Evolutionary conservation across 2,888 invertebrate genomes (phyloP).

Genomic region (Ochropacha duplaris): DNA sequence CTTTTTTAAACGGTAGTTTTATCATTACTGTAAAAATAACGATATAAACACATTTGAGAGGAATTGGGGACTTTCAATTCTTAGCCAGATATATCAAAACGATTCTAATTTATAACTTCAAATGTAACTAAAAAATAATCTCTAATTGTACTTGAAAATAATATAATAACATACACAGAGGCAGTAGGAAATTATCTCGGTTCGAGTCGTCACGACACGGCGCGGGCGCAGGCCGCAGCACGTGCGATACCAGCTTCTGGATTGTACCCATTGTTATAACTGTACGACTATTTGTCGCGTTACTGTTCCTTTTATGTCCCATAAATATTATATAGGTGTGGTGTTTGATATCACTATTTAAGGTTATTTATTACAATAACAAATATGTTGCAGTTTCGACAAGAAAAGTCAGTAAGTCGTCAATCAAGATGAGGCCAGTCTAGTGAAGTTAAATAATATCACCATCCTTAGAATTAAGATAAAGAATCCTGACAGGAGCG

Average conservation of each 20-base stretch:
- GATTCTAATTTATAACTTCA: neutral
- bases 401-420: neutral
- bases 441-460: too few species aligned
- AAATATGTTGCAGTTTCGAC: neutral
- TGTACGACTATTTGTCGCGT: neutral
- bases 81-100: neutral
- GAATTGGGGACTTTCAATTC: too few species aligned
- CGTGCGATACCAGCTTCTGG: conserved; percentile 19
- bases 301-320: neutral
- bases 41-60: too few species aligned
- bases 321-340: neutral
- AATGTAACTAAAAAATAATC: neutral
- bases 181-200: conserved; percentile 26
- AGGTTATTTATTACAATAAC: neutral
- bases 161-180: neutral
- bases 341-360: neutral
- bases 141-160: neutral
- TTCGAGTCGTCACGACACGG: conserved; percentile 29
- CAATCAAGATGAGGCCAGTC: too few species aligned
- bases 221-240: conserved; percentile 13
- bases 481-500: too few species aligned
- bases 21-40: too few species aligned
- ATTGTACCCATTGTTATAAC: neutral
- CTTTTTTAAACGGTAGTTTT: too few species aligned
- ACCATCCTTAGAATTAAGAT: too few species aligned